A percentile compares a stretch with the other conserved stretches of the same genome.
phyloP scores from a whole-genome alignment of 1,140 invertebrate species.

The Drosophila sechellia region DNA sequence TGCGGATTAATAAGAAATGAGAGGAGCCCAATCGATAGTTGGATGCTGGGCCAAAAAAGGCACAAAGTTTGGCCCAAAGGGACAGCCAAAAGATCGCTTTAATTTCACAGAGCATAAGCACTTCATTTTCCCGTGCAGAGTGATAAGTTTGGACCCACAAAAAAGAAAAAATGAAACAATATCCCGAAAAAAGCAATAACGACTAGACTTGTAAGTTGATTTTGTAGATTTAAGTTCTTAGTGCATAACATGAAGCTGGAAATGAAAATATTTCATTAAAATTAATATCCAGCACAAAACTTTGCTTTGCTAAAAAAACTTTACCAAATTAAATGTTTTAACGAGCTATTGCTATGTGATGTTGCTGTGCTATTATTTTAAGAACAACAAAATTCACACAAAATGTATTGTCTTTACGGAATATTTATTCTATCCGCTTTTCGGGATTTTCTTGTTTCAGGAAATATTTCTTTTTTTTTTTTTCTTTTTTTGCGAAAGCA shows the following conservation, averaged over 20 bases:
- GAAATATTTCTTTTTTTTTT: neutral
- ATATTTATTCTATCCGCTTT: neutral
- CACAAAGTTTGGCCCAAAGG: constrained; percentile 2
- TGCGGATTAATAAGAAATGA: constrained; percentile 69
- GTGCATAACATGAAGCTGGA: no score
- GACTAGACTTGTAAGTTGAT: no score
- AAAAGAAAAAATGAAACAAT: neutral
- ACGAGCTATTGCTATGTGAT: no score
- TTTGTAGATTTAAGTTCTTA: neutral
- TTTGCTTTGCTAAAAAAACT: no score
- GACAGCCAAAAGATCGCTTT: neutral
- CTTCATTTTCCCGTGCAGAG: constrained; percentile 1
- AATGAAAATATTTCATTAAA: no score
- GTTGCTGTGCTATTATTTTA: no score
- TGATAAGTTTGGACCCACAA: neutral
- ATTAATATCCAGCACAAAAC: no score
- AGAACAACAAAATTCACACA: no score
- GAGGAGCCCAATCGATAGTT: constrained; percentile 39
- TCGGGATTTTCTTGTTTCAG: neutral
- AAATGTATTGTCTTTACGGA: neutral
- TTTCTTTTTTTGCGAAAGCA: neutral
- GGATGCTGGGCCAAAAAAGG: neutral
- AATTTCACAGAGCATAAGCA: neutral
- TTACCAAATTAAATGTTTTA: no score
- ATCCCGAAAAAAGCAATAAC: no score